Conservation (phyloP, 2,113 vertebrate genomes). For the Rhea pennata region DNA sequence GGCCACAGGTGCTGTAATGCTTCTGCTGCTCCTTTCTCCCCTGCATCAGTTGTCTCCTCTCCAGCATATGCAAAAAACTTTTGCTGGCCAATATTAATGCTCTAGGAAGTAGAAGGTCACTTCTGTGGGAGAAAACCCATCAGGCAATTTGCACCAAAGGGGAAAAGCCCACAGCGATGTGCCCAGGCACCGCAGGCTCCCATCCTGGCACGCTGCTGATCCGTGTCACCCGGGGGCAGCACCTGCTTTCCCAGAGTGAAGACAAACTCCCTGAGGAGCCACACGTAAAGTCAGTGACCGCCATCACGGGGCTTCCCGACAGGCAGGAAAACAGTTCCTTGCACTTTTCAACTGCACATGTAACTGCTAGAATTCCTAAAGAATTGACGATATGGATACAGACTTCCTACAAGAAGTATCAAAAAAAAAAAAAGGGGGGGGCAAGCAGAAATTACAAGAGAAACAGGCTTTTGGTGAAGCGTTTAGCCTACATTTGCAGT, state of each 20-base stretch:
- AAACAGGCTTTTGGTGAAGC: not conserved
- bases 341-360: not conserved
- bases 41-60: not conserved
- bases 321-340: not conserved
- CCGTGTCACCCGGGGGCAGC: too few species aligned
- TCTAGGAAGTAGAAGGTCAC: not conserved
- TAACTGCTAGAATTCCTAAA: not conserved
- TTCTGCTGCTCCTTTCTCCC: not conserved
- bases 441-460: not conserved
- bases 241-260: too few species aligned
- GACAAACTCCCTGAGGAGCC: too few species aligned
- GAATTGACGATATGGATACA: accelerated
- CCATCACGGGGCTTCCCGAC: not conserved
- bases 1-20: not conserved
- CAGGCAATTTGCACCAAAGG: not conserved
- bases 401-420: not conserved
- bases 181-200: too few species aligned
- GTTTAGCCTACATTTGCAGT: not conserved
- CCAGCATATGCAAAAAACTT: not conserved
- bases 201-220: too few species aligned
- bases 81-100: not conserved
- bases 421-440: not conserved
- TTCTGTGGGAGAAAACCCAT: not conserved
- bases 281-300: too few species aligned
- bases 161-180: not conserved